phyloP scores from a whole-genome alignment of 2,113 vertebrate genomes.

The Chaetops frenatus region DNA sequence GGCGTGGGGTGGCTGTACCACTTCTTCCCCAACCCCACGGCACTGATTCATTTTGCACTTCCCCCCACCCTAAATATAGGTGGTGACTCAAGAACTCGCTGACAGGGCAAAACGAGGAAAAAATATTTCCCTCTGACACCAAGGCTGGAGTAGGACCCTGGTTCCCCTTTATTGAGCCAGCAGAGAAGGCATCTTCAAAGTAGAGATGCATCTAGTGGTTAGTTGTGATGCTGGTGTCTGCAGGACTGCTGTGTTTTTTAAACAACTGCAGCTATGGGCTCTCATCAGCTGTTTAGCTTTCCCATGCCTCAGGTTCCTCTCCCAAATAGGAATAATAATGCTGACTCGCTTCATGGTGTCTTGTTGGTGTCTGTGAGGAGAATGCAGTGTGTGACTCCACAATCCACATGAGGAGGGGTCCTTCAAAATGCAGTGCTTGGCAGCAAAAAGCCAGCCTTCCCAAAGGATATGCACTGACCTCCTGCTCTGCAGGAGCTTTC shows the following conservation, averaged over 20 bases:
- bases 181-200: background rate
- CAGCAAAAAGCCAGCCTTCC: background rate
- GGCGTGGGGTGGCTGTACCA: background rate
- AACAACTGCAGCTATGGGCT: background rate
- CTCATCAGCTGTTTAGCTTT: background rate
- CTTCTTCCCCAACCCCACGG: background rate
- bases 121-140: slow-evolving; percentile 39
- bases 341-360: background rate
- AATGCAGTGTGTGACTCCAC: background rate
- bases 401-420: background rate
- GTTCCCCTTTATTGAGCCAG: slow-evolving; percentile 65
- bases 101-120: slow-evolving; percentile 44
- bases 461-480: background rate
- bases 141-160: slow-evolving; percentile 8
- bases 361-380: background rate
- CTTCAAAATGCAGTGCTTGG: background rate
- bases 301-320: background rate
- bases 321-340: background rate
- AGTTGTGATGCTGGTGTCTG: background rate
- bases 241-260: too few species aligned
- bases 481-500: background rate
- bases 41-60: slow-evolving; percentile 72
- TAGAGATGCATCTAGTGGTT: background rate
- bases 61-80: slow-evolving; percentile 70
- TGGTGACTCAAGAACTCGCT: slow-evolving; percentile 62